Evolutionary conservation across 1,140 invertebrate species (phyloP).

Genomic region (Danaus plexippus): DNA sequence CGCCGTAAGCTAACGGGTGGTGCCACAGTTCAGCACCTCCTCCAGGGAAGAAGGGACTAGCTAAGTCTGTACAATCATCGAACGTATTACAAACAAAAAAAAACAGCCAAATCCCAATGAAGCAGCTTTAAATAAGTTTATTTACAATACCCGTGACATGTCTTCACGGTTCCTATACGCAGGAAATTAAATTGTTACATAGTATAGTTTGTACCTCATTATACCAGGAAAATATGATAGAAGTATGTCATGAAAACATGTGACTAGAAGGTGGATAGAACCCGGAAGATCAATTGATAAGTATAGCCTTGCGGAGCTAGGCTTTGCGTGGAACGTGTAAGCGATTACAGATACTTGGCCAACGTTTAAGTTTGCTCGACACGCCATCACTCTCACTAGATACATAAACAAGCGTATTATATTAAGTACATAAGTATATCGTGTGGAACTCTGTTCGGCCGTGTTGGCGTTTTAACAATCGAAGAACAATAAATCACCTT

Average conservation of each 20-base stretch:
- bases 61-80: constrained; percentile 80
- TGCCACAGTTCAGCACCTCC: constrained; percentile 92
- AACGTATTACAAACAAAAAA: constrained; percentile 1
- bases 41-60: constrained; percentile 93
- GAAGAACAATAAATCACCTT: constrained; percentile 11
- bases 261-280: constrained; percentile 46
- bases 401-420: constrained; percentile 16
- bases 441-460: constrained; percentile 8
- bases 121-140: constrained; percentile 29
- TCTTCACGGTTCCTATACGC: constrained; percentile 34
- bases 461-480: constrained; percentile 10
- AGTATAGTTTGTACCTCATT: too few relatives aligned
- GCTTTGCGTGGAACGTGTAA: constrained; percentile 69
- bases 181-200: background rate
- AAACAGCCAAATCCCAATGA: too few relatives aligned
- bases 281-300: constrained; percentile 55
- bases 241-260: constrained; percentile 52
- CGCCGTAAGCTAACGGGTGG: constrained; percentile 87
- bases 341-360: constrained; percentile 66
- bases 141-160: constrained; percentile 56
- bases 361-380: constrained; percentile 54
- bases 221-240: constrained; percentile 5
- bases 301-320: constrained; percentile 63
- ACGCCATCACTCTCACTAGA: constrained; percentile 19
- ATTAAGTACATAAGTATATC: constrained; percentile 14